Evolutionary conservation across 23 tunicate genomes (phyloP).

Genomic region (Phallusia fumigata): DNA sequence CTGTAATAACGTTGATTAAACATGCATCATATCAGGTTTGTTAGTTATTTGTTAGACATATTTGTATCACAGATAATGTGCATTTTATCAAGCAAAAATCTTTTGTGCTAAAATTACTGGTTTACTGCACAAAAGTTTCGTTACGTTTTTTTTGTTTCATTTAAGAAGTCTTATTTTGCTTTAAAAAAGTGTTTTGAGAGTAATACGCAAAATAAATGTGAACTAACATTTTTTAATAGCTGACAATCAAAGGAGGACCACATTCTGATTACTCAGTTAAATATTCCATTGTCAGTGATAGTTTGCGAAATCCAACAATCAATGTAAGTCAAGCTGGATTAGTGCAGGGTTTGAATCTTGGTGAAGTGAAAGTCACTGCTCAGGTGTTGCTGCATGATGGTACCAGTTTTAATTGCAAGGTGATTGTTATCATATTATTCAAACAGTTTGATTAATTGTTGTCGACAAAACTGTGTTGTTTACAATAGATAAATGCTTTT

Average conservation of each 20-base stretch:
- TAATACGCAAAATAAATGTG: too few relatives aligned
- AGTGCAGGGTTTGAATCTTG: conserved; percentile 32
- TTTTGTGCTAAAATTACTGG: too few relatives aligned
- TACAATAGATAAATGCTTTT: too few relatives aligned
- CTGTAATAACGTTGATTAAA: conserved; percentile 35
- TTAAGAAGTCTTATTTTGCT: too few relatives aligned
- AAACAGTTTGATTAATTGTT: background rate
- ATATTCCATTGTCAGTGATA: conserved; percentile 8
- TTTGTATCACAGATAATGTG: too few relatives aligned
- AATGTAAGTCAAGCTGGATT: conserved; percentile 55
- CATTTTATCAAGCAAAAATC: too few relatives aligned
- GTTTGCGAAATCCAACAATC: background rate
- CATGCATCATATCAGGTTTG: conserved; percentile 45
- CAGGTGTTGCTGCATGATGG: conserved; percentile 64
- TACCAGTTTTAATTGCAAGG: conserved; percentile 53
- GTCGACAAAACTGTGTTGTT: too few relatives aligned
- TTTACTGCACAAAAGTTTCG: too few relatives aligned
- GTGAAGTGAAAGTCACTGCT: conserved; percentile 25
- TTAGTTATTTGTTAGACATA: too few relatives aligned
- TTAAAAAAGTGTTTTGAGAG: too few relatives aligned
- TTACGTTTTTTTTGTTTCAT: too few relatives aligned
- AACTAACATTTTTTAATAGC: conserved; percentile 23
- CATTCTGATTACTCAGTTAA: conserved; percentile 53
- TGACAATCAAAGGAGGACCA: conserved; percentile 49
- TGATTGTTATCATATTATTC: background rate